Evolutionary conservation across 2,888 invertebrate genomes (phyloP).

Genomic region (Agriopis leucophaearia): DNA sequence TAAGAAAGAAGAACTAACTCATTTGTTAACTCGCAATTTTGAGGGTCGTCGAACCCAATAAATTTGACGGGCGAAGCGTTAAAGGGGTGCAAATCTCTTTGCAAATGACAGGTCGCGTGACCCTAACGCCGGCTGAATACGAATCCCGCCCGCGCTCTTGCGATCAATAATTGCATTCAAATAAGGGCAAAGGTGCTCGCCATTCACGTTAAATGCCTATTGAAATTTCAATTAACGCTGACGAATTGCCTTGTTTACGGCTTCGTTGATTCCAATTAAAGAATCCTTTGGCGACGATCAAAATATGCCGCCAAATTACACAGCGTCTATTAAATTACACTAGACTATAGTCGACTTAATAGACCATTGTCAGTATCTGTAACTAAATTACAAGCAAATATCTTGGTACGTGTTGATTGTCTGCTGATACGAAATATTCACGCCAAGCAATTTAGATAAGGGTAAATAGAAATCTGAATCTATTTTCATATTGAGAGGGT

Average conservation of each 20-base stretch:
- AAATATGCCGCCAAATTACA: conserved; percentile 33
- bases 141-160: conserved; percentile 46
- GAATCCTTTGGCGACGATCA: conserved; percentile 24
- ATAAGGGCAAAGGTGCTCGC: conserved; percentile 39
- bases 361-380: conserved; percentile 53
- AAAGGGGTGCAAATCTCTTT: conserved; percentile 72
- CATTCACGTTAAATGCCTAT: conserved; percentile 25
- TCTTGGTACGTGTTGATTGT: conserved; percentile 58
- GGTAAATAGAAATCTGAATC: conserved; percentile 46
- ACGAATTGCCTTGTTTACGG: conserved; percentile 21
- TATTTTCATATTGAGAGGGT: conserved; percentile 27
- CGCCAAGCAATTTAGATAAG: conserved; percentile 50
- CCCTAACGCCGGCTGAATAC: conserved; percentile 56
- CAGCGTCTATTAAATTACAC: conserved; percentile 46
- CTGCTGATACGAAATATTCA: conserved; percentile 56
- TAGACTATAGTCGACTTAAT: conserved; percentile 52
- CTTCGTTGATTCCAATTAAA: conserved; percentile 19
- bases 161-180: conserved; percentile 59
- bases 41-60: conserved; percentile 61
- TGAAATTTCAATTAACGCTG: conserved; percentile 29
- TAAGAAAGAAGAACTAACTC: conserved; percentile 54
- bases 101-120: conserved; percentile 77
- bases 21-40: conserved; percentile 56
- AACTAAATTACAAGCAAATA: conserved; percentile 61
- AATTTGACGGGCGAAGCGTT: conserved; percentile 72